A percentile compares a stretch with the other conserved stretches of the same genome.
Conservation (phyloP, 2,888 invertebrate genomes). For the Andrena flavipes region DNA sequence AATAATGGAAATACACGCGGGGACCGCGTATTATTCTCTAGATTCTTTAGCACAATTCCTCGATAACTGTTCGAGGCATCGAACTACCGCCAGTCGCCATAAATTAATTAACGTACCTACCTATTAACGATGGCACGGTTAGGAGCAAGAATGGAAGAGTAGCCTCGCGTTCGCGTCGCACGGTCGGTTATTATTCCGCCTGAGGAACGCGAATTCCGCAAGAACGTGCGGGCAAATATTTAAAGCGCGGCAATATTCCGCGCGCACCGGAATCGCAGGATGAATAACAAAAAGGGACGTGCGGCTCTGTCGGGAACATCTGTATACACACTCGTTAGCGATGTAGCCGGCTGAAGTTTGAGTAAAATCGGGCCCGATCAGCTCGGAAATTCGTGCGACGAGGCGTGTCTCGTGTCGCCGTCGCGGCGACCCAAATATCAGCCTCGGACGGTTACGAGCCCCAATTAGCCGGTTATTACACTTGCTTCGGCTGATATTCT, state of each 20-base stretch:
- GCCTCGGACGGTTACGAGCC: not conserved
- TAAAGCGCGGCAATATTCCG: slow-evolving; percentile 58
- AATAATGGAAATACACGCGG: too few relatives aligned
- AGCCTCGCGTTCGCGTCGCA: not conserved
- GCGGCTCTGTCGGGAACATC: slow-evolving; percentile 42
- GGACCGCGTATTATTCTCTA: not conserved
- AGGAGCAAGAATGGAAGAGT: not conserved
- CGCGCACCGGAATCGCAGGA: slow-evolving; percentile 46
- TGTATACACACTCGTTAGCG: slow-evolving; percentile 62
- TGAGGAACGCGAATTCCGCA: slow-evolving; percentile 20
- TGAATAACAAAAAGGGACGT: slow-evolving; percentile 63
- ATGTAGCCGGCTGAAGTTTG: slow-evolving; percentile 10
- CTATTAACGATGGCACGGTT: slow-evolving; percentile 26
- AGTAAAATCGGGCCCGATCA: not conserved
- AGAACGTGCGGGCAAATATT: slow-evolving; percentile 56
- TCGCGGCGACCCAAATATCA: not conserved
- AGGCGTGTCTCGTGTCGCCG: not conserved
- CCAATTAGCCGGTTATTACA: slow-evolving; percentile 7
- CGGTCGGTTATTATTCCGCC: slow-evolving; percentile 39
- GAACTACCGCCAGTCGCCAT: not conserved
- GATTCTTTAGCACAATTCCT: not conserved
- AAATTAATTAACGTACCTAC: slow-evolving; percentile 19
- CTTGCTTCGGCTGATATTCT: not conserved
- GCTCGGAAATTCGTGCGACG: not conserved
- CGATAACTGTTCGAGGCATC: not conserved